Base-by-base conservation (phyloP, 2,888 invertebrate genomes). In the Spilosoma lubricipeda region DNA sequence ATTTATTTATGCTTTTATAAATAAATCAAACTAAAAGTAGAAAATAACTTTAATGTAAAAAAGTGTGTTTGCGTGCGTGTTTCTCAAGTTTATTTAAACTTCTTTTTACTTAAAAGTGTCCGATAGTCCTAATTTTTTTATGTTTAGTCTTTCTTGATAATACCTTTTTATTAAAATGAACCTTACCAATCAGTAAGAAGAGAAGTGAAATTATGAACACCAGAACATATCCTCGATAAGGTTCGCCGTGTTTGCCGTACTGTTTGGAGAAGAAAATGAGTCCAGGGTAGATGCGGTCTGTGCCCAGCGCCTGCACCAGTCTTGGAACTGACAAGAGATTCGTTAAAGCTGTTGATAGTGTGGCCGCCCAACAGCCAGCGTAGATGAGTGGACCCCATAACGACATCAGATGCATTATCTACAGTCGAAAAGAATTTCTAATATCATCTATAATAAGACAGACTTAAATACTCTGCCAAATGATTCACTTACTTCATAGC, bases 341-440 rank as follows among this genome's bases (percentile, higher is more conserved):
- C 1, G 99, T 99, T 64, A 99, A 96, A 0, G 99, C 99, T 0
- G 99, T 99, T 69, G 99, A 99, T 13, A 99, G 96, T 0, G 99
- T 99, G 7, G 99, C 99, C 1, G 99, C 99, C 95, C 99, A 99
- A 89, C 99, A 99, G 0, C 99, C 99, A 3, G 98, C 99, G 92
- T 99, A 98, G 88, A 99, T 99, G 30, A 99, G 96, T 0, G 99
- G 98, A n/a, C 98, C 98, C 97, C 98, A 99, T 0, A 97, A 94
- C 2, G 98, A 98, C 97, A 98, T 98, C 76, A 97, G 94, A 89
- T 98, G 98, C 98, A 98, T 98, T 82, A 98, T 97, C 97, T 75
- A 59, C 8, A 45, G n/a, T 7, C 59, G 15, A 13, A 59, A 30
- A 63, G 1, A 30, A 7, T 30, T 15, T 27, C 27, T 15, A 15